Evolutionary conservation across 2,797 vertebrate genomes (phyloP).

Genomic region (Darevskia mixta): DNA sequence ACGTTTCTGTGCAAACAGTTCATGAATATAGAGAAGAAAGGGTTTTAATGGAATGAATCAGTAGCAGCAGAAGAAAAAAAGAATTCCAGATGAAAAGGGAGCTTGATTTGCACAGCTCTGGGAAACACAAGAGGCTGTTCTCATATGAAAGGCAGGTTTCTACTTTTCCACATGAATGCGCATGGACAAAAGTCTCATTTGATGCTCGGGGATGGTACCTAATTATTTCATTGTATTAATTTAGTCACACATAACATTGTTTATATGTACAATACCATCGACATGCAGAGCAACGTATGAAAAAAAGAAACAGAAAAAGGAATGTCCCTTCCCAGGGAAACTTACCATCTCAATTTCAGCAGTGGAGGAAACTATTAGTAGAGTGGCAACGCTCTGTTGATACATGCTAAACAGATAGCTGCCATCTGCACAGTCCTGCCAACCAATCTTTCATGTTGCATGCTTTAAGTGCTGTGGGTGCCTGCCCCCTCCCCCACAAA

Average conservation of each 20-base stretch:
- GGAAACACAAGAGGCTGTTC: neutral
- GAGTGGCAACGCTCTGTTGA: too few relatives aligned
- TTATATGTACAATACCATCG: too few relatives aligned
- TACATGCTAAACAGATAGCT: neutral
- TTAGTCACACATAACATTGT: too few relatives aligned
- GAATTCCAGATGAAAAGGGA: neutral
- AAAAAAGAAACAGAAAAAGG: neutral
- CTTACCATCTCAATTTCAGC: neutral
- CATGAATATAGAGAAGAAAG: slow-evolving; percentile 25
- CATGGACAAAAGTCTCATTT: slow-evolving; percentile 12
- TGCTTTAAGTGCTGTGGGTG: neutral
- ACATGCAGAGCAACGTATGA: neutral
- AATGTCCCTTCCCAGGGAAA: neutral
- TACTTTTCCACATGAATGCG: neutral
- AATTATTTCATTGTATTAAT: neutral
- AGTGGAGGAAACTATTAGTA: neutral
- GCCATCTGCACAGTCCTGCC: neutral
- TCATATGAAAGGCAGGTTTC: neutral
- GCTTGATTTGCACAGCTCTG: neutral
- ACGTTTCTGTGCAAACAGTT: slow-evolving; percentile 2
- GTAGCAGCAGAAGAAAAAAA: neutral
- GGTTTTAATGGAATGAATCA: slow-evolving; percentile 20
- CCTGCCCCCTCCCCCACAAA: neutral
- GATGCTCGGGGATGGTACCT: neutral
- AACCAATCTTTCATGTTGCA: neutral